A percentile compares a stretch with the other conserved stretches of the same genome.
Conservation (phyloP, 2,797 vertebrate species). For the Notamacropus eugenii region DNA sequence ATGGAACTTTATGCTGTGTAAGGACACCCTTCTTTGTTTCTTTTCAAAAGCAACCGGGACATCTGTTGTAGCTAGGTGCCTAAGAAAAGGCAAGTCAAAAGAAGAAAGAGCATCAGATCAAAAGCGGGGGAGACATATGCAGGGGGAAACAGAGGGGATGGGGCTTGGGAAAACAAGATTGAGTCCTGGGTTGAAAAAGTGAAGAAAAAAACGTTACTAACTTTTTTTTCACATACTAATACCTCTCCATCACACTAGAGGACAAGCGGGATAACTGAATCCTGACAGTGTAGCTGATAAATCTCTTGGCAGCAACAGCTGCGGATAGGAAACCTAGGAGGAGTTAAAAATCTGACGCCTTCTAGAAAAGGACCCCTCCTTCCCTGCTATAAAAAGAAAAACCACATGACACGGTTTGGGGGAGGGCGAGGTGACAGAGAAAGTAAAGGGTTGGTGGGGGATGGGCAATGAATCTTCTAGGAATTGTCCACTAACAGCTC, state of each 20-base stretch:
- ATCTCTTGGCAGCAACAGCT: neutral
- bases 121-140: neutral
- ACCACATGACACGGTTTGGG: slow-evolving; percentile 34
- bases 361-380: slow-evolving; percentile 55
- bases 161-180: neutral
- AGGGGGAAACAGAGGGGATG: neutral
- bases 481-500: neutral
- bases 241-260: neutral
- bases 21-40: neutral
- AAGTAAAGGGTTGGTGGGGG: neutral
- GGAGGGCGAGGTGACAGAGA: slow-evolving; percentile 3
- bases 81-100: slow-evolving; percentile 36
- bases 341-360: slow-evolving; percentile 44
- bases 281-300: neutral
- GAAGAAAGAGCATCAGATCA: neutral
- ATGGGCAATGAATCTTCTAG: neutral
- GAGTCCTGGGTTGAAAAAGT: slow-evolving; percentile 12
- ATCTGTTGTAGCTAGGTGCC: slow-evolving; percentile 1
- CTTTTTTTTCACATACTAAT: slow-evolving; percentile 37
- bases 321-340: slow-evolving; percentile 25
- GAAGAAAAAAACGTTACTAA: slow-evolving; percentile 6
- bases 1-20: neutral
- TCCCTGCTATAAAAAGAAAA: slow-evolving; percentile 38
- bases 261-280: neutral
- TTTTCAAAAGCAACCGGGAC: neutral